Percentiles rank a stretch among this genome's conserved stretches.
These are phyloP conservation scores for Cryptocheilus praepositus DNA, from an alignment of 2,888 invertebrate genomes.

Conservation along the genomic window DNA sequence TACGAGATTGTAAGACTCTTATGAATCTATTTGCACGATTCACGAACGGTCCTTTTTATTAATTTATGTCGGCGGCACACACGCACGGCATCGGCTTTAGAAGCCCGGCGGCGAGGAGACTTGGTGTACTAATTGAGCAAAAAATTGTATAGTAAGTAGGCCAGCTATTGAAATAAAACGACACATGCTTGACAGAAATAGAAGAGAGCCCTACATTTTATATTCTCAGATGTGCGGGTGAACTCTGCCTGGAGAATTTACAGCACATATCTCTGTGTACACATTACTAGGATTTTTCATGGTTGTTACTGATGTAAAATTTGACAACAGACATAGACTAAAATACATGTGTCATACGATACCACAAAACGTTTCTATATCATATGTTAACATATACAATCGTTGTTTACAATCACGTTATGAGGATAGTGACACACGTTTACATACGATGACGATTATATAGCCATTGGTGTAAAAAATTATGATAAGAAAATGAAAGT, in stretches of 20 bases:
- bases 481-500: conserved; percentile 34
- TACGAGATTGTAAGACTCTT: conserved; percentile 49
- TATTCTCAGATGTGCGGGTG: conserved; percentile 42
- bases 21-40: conserved; percentile 36
- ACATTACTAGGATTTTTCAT: not conserved
- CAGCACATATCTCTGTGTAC: conserved; percentile 15
- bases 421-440: not conserved
- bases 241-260: conserved; percentile 17
- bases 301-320: not conserved
- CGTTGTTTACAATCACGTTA: not conserved
- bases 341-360: conserved; percentile 1
- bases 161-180: conserved; percentile 68
- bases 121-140: conserved; percentile 62
- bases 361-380: not conserved
- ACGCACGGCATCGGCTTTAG: conserved; percentile 42
- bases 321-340: not conserved
- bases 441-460: conserved; percentile 22
- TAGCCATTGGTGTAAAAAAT: conserved; percentile 39
- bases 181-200: conserved; percentile 63
- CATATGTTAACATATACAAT: conserved; percentile 2
- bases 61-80: conserved; percentile 35
- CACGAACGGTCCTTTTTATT: conserved; percentile 35
- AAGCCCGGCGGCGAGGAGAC: conserved; percentile 54
- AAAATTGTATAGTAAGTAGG: conserved; percentile 71
- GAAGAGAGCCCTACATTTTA: conserved; percentile 62